Conservation (phyloP, 1,140 invertebrate genomes). For the Scaptomyza montana region DNA sequence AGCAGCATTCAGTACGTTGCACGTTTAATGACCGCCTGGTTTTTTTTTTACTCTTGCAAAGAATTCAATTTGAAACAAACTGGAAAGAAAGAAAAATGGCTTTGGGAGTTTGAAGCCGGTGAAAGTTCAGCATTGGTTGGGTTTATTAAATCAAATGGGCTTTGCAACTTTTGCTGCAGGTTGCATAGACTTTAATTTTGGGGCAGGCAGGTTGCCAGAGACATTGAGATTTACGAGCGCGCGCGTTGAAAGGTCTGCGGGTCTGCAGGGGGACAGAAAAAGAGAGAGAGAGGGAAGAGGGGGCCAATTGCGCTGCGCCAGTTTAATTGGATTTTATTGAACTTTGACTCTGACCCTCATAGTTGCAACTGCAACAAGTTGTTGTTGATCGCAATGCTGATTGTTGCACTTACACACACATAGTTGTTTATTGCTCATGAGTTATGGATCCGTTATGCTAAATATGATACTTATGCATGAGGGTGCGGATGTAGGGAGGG, state of each 20-base stretch:
- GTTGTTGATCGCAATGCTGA: conserved; percentile 36
- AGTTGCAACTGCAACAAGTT: conserved; percentile 72
- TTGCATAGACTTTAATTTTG: conserved; percentile 22
- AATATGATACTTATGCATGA: conserved; percentile 38
- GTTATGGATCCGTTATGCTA: conserved; percentile 43
- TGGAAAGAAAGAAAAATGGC: background rate
- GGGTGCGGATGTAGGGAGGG: conserved; percentile 32
- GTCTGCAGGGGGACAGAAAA: background rate
- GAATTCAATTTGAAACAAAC: conserved; percentile 56
- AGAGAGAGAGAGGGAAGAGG: background rate
- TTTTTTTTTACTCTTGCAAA: background rate
- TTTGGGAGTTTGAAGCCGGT: conserved; percentile 23
- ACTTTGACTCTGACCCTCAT: conserved; percentile 79
- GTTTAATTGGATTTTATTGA: conserved; percentile 81
- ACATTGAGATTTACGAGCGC: conserved; percentile 70
- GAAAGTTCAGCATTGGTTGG: conserved; percentile 66
- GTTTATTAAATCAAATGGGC: conserved; percentile 70
- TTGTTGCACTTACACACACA: conserved; percentile 12
- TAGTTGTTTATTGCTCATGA: conserved; percentile 32
- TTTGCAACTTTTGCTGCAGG: conserved; percentile 37
- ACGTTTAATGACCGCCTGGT: conserved; percentile 18
- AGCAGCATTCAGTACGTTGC: conserved; percentile 24
- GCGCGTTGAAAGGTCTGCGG: conserved; percentile 67
- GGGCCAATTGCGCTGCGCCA: conserved; percentile 33
- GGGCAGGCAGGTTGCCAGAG: conserved; percentile 37